phyloP scores from a whole-genome alignment of 2,797 vertebrate genomes.

The Periophthalmus magnuspinnatus region DNA sequence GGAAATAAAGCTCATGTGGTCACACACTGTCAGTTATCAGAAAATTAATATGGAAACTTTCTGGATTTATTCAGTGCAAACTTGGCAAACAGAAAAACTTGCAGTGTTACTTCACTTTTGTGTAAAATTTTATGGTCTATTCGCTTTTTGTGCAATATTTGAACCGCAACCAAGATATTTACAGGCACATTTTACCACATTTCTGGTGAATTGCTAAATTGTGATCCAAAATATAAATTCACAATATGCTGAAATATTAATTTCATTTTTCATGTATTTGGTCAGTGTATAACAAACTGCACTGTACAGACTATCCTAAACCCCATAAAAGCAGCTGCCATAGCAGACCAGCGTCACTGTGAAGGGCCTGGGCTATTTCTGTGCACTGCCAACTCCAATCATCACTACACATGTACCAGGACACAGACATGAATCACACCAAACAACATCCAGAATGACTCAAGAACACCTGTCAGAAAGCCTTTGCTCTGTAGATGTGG shows the following conservation, averaged over 20 bases:
- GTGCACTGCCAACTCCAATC: slow-evolving; percentile 46
- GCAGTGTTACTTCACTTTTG: too few species aligned
- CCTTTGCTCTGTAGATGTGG: slow-evolving; percentile 2
- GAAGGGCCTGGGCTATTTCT: slow-evolving; percentile 48
- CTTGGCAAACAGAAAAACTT: background rate
- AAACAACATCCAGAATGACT: slow-evolving; percentile 40
- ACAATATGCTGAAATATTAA: too few species aligned
- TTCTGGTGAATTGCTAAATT: background rate
- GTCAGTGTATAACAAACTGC: too few species aligned
- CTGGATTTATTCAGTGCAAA: background rate
- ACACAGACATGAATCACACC: slow-evolving; percentile 37
- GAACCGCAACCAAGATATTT: background rate
- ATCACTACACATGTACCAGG: slow-evolving; percentile 39
- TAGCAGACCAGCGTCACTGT: slow-evolving; percentile 27
- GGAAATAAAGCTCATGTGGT: too few species aligned
- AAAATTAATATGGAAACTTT: background rate
- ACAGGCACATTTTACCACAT: background rate
- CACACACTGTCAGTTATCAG: background rate
- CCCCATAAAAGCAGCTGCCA: slow-evolving; percentile 11
- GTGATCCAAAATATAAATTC: background rate
- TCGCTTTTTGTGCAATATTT: background rate
- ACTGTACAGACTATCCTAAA: too few species aligned
- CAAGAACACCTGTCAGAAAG: slow-evolving; percentile 34
- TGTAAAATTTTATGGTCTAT: background rate
- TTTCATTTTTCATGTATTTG: too few species aligned